Base-by-base conservation (phyloP, 2,888 invertebrate species). In the Laspeyria flexula region DNA sequence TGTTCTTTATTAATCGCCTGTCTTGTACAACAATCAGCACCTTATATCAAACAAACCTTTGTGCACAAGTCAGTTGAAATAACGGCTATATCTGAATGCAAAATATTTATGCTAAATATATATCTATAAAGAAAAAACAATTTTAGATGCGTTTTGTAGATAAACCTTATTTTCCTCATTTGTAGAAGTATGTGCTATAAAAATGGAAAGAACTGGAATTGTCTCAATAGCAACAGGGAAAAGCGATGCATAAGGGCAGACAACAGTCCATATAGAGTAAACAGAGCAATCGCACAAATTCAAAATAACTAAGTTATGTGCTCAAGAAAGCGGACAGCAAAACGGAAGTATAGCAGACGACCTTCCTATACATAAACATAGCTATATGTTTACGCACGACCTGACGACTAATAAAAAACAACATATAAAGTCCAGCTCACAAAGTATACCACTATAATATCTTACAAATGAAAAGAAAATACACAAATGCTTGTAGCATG, bases 291-390 rank as follows among this genome's bases (percentile, higher is more conserved):
- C 61, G 66, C 54, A 64, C 71, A 63, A 71, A 75, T 74, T 73
- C 63, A 71, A 72, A 75, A 68, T 70, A 69, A 69, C 64, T 59
- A 59, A 71, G 67, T 67, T 69, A 71, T 67, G 66, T 69, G 70
- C 60, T 71, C 75, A 77, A 72, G 75, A 79, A 78, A 77, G 75
- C 69, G 68, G 61, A 49, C 69, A 63, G 52, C 59, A 65, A 65
- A 79, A 69, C 77, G 77, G 79, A 77, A 78, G 75, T 73, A 54
- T 63, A 72, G 70, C 63, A 51, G 73, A 57, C 61, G 73, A 76
- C 78, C 78, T 78, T 79, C 65, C 72, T 60, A 60, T 57, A 51
- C 37, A 61, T 65, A 60, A 62, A 66, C 71, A 68, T 57, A 63
- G 53, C 43, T 53, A 57, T 64, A 43, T 58, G 56, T 56, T 40